Conservation (phyloP, 2,888 invertebrate species). For the Eupeodes latifasciatus region DNA sequence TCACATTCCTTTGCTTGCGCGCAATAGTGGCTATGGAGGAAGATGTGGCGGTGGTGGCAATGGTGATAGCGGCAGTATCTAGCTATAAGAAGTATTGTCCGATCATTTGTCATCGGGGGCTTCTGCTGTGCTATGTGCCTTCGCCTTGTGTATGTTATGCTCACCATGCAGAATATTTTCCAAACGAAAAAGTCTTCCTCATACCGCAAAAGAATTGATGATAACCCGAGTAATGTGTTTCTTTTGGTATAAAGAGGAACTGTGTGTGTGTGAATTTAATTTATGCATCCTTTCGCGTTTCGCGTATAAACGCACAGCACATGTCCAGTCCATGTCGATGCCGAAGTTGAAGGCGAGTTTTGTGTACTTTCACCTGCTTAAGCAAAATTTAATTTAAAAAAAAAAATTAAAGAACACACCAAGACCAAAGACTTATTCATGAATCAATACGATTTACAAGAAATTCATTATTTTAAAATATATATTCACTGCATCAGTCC, state of each 20-base stretch:
- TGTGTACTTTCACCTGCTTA: conserved; percentile 74
- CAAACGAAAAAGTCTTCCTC: conserved; percentile 55
- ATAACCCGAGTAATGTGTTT: conserved; percentile 72
- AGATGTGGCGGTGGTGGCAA: conserved; percentile 1
- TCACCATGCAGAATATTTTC: not conserved
- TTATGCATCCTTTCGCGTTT: conserved; percentile 61
- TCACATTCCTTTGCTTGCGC: conserved; percentile 63
- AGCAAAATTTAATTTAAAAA: conserved; percentile 51
- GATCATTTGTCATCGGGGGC: conserved; percentile 74
- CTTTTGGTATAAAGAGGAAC: conserved; percentile 30
- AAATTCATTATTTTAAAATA: conserved; percentile 32
- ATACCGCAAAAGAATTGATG: conserved; percentile 69
- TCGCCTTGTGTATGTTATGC: not conserved
- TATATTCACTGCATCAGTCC: conserved; percentile 26
- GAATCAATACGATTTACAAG: conserved; percentile 52
- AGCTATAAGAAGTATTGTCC: conserved; percentile 56
- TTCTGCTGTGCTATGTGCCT: conserved; percentile 72
- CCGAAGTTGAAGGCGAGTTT: conserved; percentile 19
- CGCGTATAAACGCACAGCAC: conserved; percentile 45
- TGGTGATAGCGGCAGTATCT: conserved; percentile 18
- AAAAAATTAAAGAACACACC: not conserved
- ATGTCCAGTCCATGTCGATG: conserved; percentile 40
- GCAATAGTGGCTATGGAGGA: not conserved
- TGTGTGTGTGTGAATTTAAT: conserved; percentile 66
- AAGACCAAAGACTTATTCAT: conserved; percentile 29